Percentiles rank a stretch among this genome's conserved stretches.
These are phyloP conservation scores for Drosophila quadrilineata DNA, from an alignment of 1,140 invertebrate genomes.

Conservation along the genomic window DNA sequence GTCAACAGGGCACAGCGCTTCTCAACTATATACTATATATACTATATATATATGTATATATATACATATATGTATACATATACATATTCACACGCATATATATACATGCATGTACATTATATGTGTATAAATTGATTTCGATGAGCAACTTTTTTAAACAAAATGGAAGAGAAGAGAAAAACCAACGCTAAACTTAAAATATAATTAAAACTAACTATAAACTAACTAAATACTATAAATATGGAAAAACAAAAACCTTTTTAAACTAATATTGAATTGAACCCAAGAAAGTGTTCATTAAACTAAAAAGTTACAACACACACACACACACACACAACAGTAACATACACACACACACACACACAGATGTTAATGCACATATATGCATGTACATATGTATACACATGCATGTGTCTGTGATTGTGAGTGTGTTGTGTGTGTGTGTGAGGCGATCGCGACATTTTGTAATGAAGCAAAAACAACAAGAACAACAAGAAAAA, in stretches of 20 bases:
- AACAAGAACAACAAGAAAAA: conserved; percentile 4
- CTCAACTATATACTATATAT: conserved; percentile 72
- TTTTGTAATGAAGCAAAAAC: conserved; percentile 51
- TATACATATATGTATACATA: too few relatives aligned
- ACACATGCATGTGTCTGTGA: conserved; percentile 8
- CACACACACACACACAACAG: conserved; percentile 21
- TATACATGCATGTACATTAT: too few relatives aligned
- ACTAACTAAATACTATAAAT: conserved; percentile 35
- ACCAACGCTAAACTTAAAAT: conserved; percentile 43
- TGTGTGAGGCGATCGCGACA: conserved; percentile 43
- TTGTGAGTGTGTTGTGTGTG: conserved; percentile 9
- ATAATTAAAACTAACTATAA: conserved; percentile 24
- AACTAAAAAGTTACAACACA: conserved; percentile 56
- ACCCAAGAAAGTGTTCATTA: conserved; percentile 79
- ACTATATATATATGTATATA: too few relatives aligned
- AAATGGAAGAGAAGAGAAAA: too few relatives aligned
- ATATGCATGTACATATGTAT: conserved; percentile 20
- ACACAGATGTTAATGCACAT: conserved; percentile 28
- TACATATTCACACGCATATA: too few relatives aligned
- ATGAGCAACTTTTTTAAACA: conserved; percentile 71
- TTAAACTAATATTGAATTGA: conserved; percentile 79
- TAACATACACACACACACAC: conserved; percentile 38
- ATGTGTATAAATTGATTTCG: conserved; percentile 57
- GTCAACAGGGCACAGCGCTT: conserved; percentile 78
- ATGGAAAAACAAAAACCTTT: conserved; percentile 61